Evolutionary conservation across 2,113 vertebrate genomes (phyloP).

Genomic region (Zapus hudsonius): DNA sequence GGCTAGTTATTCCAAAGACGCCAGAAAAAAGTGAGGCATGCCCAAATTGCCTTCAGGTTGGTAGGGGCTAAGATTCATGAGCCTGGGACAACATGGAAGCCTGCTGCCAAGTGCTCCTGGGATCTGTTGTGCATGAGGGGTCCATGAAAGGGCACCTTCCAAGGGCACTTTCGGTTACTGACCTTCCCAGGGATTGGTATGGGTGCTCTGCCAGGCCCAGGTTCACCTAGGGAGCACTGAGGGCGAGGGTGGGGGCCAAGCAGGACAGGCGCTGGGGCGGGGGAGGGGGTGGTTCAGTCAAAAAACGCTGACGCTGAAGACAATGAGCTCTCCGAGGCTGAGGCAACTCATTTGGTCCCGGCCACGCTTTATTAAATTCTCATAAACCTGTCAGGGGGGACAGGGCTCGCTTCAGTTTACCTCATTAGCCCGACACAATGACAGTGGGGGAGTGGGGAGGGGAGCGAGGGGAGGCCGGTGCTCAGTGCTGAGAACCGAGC

Average conservation of each 20-base stretch:
- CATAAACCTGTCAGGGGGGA: slow-evolving; percentile 92
- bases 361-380: slow-evolving; percentile 94
- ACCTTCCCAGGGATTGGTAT: not conserved
- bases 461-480: slow-evolving; percentile 36
- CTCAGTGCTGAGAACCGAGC: slow-evolving; percentile 69
- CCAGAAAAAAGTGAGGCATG: not conserved
- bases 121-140: not conserved
- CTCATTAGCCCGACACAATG: slow-evolving; percentile 91
- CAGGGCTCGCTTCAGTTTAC: slow-evolving; percentile 90
- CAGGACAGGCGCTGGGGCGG: slow-evolving; percentile 46
- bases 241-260: not conserved
- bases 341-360: slow-evolving; percentile 89
- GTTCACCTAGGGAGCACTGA: slow-evolving; percentile 56
- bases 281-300: slow-evolving; percentile 64
- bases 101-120: not conserved
- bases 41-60: not conserved
- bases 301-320: slow-evolving; percentile 79
- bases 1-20: not conserved
- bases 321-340: slow-evolving; percentile 81
- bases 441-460: slow-evolving; percentile 73
- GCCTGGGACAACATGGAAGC: rapidly evolving
- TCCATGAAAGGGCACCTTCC: not conserved
- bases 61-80: not conserved
- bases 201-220: not conserved
- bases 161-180: not conserved